Evolutionary conservation across 37 sponge, comb jelly and placozoan genomes (phyloP).

Genomic region (Haliclona indistincta): DNA sequence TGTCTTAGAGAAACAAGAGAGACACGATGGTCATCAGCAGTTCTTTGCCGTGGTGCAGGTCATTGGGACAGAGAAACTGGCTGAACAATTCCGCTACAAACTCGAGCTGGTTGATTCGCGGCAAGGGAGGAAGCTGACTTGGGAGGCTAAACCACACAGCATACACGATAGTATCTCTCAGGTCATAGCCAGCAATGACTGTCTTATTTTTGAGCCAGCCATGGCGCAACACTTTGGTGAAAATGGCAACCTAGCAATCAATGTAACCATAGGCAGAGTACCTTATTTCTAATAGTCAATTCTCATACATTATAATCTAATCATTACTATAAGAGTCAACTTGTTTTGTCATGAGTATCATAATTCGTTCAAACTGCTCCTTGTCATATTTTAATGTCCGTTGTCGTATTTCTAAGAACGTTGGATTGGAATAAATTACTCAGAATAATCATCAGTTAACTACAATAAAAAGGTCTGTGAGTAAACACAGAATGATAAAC

Average conservation of each 20-base stretch:
- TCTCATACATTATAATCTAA: too few relatives aligned
- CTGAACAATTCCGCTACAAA: constrained; percentile 82
- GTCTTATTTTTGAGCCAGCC: constrained; percentile 92
- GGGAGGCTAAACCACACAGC: constrained; percentile 95
- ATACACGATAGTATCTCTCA: constrained; percentile 90
- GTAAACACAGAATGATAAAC: too few relatives aligned
- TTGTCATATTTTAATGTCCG: too few relatives aligned
- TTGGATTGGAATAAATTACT: too few relatives aligned
- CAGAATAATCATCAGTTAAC: too few relatives aligned
- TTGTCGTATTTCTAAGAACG: too few relatives aligned
- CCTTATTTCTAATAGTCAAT: too few relatives aligned
- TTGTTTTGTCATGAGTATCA: too few relatives aligned
- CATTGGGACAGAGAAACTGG: constrained; percentile 88
- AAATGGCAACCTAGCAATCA: constrained; percentile 94
- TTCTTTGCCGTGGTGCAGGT: constrained; percentile 97
- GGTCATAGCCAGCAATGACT: constrained; percentile 84
- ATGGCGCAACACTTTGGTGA: constrained; percentile 92
- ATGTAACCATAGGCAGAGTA: constrained; percentile 78
- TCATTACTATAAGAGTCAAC: too few relatives aligned
- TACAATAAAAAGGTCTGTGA: too few relatives aligned
- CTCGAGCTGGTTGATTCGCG: constrained; percentile 69
- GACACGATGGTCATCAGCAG: constrained; percentile 87
- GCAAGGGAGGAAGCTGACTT: constrained; percentile 79
- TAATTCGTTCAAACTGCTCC: too few relatives aligned
- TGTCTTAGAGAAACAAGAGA: constrained; percentile 96